Conservation (phyloP, 2,797 vertebrate species). For the Meda fulgida region DNA sequence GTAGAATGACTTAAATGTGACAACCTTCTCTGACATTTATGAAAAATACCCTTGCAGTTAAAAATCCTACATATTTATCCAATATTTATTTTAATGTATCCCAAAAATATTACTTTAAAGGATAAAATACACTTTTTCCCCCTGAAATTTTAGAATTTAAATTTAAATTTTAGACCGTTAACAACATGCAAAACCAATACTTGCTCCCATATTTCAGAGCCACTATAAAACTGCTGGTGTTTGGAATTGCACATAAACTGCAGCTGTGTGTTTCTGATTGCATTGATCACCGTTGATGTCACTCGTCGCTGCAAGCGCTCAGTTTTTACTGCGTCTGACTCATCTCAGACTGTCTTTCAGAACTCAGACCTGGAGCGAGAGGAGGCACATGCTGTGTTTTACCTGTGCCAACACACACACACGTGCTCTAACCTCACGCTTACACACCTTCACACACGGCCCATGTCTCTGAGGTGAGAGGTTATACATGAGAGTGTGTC, state of each 20-base stretch:
- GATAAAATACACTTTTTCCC: fast-evolving
- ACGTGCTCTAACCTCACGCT: conserved; percentile 24
- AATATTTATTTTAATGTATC: background rate
- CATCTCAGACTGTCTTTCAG: conserved; percentile 35
- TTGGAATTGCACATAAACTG: background rate
- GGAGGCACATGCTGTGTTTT: conserved; percentile 38
- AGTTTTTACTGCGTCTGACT: conserved; percentile 40
- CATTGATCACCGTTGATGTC: background rate
- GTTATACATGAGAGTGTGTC: conserved; percentile 11
- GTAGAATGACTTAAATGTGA: background rate
- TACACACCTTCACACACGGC: conserved; percentile 39
- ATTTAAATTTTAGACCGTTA: background rate
- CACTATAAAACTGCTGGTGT: background rate
- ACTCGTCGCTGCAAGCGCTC: conserved; percentile 12
- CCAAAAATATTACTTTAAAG: background rate
- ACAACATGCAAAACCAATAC: background rate
- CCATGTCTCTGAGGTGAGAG: conserved; percentile 32
- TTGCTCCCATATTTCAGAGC: background rate
- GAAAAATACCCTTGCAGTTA: background rate
- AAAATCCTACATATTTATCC: background rate
- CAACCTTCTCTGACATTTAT: background rate
- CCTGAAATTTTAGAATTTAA: too few relatives aligned
- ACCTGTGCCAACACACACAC: conserved; percentile 48
- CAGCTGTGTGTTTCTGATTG: conserved; percentile 9
- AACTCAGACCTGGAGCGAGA: conserved; percentile 49